Percentiles rank a stretch among this genome's conserved stretches.
Evolutionary conservation across 2,797 vertebrate species (phyloP).

Genomic region (Neosilurus hyrtlii): DNA sequence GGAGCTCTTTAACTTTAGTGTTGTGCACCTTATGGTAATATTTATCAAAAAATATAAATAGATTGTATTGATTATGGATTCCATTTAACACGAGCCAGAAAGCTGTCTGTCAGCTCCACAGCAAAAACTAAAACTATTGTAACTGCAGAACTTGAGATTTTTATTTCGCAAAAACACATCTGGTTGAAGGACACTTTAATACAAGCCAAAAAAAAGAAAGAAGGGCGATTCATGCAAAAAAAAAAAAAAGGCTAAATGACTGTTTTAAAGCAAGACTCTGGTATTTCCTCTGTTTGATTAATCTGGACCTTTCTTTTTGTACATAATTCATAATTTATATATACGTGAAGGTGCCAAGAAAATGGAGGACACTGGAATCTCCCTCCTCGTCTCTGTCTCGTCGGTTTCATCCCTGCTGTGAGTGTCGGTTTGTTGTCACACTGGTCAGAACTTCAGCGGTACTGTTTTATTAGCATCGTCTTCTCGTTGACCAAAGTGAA

Average conservation of each 20-base stretch:
- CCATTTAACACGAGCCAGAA: neutral
- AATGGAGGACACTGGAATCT: conserved; percentile 40
- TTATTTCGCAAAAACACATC: neutral
- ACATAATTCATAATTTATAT: conserved; percentile 37
- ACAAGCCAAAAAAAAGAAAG: neutral
- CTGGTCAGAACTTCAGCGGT: conserved; percentile 44
- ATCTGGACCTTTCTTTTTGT: conserved; percentile 39
- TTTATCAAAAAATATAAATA: neutral
- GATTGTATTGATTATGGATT: neutral
- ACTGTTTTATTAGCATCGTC: conserved; percentile 49
- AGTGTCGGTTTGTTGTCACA: conserved; percentile 26
- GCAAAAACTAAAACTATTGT: neutral
- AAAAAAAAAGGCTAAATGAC: conserved; percentile 3
- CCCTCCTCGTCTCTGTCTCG: conserved; percentile 1
- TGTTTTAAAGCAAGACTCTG: conserved; percentile 4
- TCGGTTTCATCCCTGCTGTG: conserved; percentile 32
- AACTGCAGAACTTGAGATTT: neutral
- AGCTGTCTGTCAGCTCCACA: conserved; percentile 4
- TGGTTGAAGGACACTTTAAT: neutral
- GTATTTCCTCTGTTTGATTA: conserved; percentile 30
- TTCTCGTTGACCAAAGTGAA: conserved; percentile 56
- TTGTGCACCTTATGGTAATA: neutral
- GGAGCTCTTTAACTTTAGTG: neutral
- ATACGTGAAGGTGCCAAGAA: conserved; percentile 53
- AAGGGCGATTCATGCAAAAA: neutral